Percentiles rank a stretch among this genome's conserved stretches.
Evolutionary conservation across 2,113 vertebrate genomes (phyloP).

Genomic region (Choloepus hoffmanni): DNA sequence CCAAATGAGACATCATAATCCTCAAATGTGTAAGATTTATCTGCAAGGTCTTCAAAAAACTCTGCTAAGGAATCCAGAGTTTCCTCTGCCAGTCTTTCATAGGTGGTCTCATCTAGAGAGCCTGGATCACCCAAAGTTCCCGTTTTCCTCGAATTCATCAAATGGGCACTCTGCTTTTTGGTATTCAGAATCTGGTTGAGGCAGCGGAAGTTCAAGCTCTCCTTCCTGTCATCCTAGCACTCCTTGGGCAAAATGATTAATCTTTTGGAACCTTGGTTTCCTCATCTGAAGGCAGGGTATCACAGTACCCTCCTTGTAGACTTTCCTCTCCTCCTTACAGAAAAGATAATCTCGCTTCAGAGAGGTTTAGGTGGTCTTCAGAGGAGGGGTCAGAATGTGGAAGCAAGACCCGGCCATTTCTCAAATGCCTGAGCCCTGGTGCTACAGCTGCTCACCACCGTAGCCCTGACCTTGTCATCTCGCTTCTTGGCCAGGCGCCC

Average conservation of each 20-base stretch:
- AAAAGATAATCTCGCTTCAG: neutral
- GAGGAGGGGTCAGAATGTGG: neutral
- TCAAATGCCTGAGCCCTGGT: neutral
- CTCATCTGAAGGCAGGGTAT: neutral
- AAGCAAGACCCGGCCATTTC: neutral
- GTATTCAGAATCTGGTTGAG: too few species aligned
- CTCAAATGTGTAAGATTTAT: too few species aligned
- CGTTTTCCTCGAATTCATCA: too few species aligned
- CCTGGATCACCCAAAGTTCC: too few species aligned
- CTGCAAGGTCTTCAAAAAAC: too few species aligned
- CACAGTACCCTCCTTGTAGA: accelerated
- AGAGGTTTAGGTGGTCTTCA: neutral
- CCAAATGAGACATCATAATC: too few species aligned
- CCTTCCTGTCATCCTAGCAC: neutral
- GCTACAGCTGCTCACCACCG: neutral
- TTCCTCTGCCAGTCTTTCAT: too few species aligned
- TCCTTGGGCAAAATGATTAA: neutral
- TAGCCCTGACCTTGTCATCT: neutral
- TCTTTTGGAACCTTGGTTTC: neutral
- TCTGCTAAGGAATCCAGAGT: too few species aligned
- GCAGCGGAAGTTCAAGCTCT: too few species aligned
- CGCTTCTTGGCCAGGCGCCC: accelerated
- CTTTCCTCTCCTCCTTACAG: neutral
- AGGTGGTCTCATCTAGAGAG: too few species aligned
- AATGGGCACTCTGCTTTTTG: too few species aligned